Evolutionary conservation across 2,797 vertebrate species (phyloP), one percentile per base, ranked within the genome.

Genomic region (Tamandua tetradactyla): DNA sequence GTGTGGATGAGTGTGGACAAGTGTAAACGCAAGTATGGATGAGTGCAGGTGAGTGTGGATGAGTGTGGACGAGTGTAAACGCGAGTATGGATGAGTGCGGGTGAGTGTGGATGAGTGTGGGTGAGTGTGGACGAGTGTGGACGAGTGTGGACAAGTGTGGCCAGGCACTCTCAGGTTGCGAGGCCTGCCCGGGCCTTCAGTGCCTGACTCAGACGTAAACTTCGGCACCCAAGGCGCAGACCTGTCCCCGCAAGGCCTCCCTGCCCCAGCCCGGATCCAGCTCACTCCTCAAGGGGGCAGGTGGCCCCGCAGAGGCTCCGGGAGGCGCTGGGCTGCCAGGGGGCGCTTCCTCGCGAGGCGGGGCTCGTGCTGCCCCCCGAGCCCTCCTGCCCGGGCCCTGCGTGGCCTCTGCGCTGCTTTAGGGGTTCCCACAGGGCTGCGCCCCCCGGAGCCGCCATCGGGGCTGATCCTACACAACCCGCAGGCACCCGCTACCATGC

Each of bases 281-380:
- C 25, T 55, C 35, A 27, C 37, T 37, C 22, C n/a, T 37, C 4
- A 18, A 79, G 52, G 75, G 12, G 7, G 8, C 10, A 22, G 6
- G 37, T 40, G 52, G 52, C 23, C 22, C 52, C 10, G 17, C 15
- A 40, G 64, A 52, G 82, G 82, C 64, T 69, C 25, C 47, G 20
- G 40, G 20, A 47, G 40, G 13, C 20, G 30, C 42, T 30, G 35
- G 25, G 62, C 37, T 25, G 47, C 47, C 23, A 14, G 11, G 2
- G 1, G 11, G 68, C 11, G 10, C 35, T 20, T 84, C 47, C 64
- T 0, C 0, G 37, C 17, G 25, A 30, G 23, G 9, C 5, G 35
- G 64, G 47, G 15, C n/a, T 3, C 9, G 12, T 64, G 35, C 10
- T 20, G 44, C 32, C 18, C 23, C 3, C 35, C 5, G 66, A 40